Conservation (phyloP, 2,797 vertebrate species). For the Natrix natrix region DNA sequence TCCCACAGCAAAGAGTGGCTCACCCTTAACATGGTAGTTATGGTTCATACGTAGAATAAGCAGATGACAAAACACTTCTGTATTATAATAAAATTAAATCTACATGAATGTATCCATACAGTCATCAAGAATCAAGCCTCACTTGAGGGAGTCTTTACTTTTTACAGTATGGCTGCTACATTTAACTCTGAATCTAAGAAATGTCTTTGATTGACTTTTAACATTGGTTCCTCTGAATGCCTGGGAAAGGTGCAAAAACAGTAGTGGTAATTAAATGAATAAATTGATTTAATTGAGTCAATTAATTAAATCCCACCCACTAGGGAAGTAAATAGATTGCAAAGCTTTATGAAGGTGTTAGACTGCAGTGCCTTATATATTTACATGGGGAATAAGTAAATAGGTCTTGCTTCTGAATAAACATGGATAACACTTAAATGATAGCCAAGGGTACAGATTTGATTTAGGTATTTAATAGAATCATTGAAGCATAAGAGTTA, state of each 20-base stretch:
- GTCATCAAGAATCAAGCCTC: neutral
- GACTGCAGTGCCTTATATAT: neutral
- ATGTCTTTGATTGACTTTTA: neutral
- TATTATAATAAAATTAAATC: neutral
- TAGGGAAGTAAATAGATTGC: neutral
- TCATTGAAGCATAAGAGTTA: neutral
- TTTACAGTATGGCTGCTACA: neutral
- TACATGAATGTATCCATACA: neutral
- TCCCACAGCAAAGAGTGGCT: neutral
- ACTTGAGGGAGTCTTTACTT: neutral
- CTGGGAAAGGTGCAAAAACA: neutral
- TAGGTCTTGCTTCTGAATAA: neutral
- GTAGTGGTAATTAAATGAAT: neutral
- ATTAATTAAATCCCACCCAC: neutral
- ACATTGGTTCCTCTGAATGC: neutral
- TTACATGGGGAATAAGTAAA: neutral
- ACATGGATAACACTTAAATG: neutral
- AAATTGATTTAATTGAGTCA: neutral
- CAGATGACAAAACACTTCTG: neutral
- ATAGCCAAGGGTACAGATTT: neutral
- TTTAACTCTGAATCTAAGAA: neutral
- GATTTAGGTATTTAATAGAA: neutral
- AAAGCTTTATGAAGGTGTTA: neutral
- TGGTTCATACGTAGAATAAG: neutral
- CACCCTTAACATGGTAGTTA: neutral